Percentiles rank a stretch among this genome's conserved stretches.
Evolutionary conservation across 53 echinoderm and acorn worm genomes (phyloP).

Genomic region (Echinometra lucunter): DNA sequence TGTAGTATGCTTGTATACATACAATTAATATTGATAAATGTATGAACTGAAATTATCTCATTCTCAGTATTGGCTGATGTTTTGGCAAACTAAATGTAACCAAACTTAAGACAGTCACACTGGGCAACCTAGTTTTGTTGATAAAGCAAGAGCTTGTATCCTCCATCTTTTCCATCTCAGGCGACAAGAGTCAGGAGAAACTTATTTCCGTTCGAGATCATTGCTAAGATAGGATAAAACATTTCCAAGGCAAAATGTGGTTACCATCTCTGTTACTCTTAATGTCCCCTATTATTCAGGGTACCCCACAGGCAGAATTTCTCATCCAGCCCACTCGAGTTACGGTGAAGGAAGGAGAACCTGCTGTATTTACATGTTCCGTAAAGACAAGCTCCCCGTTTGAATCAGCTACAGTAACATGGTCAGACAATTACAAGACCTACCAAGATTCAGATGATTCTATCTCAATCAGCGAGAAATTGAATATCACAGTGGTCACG

Average conservation of each 20-base stretch:
- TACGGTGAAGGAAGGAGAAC: conserved; percentile 3
- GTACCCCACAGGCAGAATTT: background rate
- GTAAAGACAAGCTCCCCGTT: background rate
- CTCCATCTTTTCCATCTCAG: background rate
- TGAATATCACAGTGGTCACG: conserved; percentile 4
- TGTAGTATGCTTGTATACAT: background rate
- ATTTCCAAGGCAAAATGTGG: background rate
- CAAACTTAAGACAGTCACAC: background rate
- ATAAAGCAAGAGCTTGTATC: background rate
- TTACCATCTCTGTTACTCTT: background rate
- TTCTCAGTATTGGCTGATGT: background rate
- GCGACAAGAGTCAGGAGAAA: background rate
- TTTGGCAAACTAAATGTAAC: background rate
- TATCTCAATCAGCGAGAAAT: background rate
- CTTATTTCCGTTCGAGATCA: background rate
- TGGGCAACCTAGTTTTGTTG: background rate
- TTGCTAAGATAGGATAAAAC: background rate
- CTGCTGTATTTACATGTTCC: background rate
- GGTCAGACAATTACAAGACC: conserved; percentile 32
- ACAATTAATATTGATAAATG: background rate
- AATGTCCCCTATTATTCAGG: background rate
- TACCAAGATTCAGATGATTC: background rate
- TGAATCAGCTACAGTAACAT: conserved; percentile 25
- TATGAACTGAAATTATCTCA: background rate
- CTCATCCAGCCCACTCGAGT: background rate